Conservation (phyloP, 2,113 vertebrate genomes). For the Desmodus rotundus region DNA sequence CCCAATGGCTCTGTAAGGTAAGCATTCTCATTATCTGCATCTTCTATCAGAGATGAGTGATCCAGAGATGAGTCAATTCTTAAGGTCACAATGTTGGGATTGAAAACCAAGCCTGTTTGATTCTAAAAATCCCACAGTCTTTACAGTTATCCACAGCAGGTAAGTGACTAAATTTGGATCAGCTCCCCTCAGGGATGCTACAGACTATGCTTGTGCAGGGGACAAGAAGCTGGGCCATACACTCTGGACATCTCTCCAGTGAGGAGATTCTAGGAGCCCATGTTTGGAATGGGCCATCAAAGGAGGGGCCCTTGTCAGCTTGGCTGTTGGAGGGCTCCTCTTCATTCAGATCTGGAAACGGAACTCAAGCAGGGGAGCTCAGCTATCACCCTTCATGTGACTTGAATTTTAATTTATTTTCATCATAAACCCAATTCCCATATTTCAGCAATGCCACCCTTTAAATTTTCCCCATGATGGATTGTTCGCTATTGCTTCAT, state of each 20-base stretch:
- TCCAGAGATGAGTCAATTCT: not conserved
- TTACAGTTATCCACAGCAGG: not conserved
- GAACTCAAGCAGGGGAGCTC: not conserved
- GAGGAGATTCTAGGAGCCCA: not conserved
- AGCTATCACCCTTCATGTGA: not conserved
- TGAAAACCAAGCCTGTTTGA: not conserved
- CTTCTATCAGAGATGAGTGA: not conserved
- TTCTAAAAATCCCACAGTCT: not conserved
- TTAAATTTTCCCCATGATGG: not conserved
- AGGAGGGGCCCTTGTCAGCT: not conserved
- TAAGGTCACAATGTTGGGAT: not conserved
- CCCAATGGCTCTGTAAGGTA: not conserved
- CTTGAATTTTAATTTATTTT: not conserved
- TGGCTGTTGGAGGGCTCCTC: not conserved
- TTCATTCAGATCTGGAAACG: not conserved
- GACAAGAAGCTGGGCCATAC: not conserved
- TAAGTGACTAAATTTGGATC: not conserved
- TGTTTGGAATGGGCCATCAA: not conserved
- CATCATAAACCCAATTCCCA: not conserved
- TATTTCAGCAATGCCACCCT: not conserved
- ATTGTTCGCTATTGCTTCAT: not conserved
- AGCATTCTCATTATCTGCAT: not conserved
- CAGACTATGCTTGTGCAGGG: not conserved
- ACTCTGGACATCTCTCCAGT: not conserved
- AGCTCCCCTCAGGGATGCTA: not conserved